A percentile compares a stretch with the other conserved stretches of the same genome.
Conservation (phyloP, 2,888 invertebrate genomes). For the Yponomeuta malinellus region DNA sequence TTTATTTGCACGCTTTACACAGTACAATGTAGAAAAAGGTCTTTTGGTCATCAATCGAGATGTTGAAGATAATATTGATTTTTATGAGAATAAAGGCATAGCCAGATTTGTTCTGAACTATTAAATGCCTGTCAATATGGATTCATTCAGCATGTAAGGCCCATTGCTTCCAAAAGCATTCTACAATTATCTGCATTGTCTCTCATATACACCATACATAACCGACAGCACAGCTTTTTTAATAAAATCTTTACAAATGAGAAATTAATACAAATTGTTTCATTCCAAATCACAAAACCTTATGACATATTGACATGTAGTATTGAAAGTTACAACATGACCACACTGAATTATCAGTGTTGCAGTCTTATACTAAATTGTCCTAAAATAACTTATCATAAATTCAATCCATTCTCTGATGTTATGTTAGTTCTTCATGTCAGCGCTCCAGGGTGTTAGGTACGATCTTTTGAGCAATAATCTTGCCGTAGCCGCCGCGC, state of each 20-base stretch:
- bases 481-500: slow-evolving; percentile 97
- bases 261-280: neutral
- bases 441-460: slow-evolving; percentile 75
- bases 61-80: neutral
- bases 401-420: neutral
- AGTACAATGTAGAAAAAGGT: neutral
- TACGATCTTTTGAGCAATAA: slow-evolving; percentile 88
- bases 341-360: neutral
- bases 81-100: neutral
- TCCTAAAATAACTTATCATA: neutral
- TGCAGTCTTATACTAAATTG: neutral
- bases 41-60: neutral
- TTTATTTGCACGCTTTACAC: neutral
- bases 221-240: neutral
- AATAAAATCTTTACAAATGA: neutral
- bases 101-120: neutral
- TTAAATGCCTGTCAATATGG: neutral
- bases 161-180: slow-evolving; percentile 5
- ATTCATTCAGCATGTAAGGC: neutral
- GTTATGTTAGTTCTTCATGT: slow-evolving; percentile 22
- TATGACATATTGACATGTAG: neutral
- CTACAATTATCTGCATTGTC: neutral
- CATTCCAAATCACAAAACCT: neutral
- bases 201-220: neutral
- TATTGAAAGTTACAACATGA: neutral